These are phyloP conservation scores for Zoanthus sociatus DNA, from an alignment of 92 coral and sea anemone genomes.

Conservation along the genomic window DNA sequence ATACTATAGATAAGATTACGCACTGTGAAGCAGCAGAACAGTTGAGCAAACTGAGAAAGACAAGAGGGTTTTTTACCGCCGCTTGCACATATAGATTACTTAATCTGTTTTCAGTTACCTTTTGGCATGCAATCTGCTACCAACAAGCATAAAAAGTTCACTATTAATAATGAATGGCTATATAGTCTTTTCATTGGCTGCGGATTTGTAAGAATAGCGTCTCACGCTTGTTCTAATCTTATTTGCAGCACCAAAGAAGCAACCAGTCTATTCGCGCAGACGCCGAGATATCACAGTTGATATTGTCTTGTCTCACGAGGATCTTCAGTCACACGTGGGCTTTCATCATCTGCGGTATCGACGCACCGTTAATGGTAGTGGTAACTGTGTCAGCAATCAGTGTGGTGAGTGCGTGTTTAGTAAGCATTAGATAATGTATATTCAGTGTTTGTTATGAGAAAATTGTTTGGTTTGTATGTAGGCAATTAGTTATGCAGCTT, in stretches of 20 bases:
- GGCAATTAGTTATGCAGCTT: too few species aligned
- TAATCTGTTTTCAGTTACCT: too few species aligned
- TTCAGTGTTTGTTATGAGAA: too few species aligned
- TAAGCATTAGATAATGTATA: neutral
- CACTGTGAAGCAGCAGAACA: too few species aligned
- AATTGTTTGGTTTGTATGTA: too few species aligned
- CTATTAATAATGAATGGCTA: too few species aligned
- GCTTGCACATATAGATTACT: too few species aligned
- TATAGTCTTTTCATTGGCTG: neutral
- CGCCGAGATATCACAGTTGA: constrained; percentile 32
- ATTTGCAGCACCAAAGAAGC: neutral
- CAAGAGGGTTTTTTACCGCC: too few species aligned
- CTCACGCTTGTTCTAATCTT: neutral
- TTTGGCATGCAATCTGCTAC: too few species aligned
- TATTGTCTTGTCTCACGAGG: constrained; percentile 38
- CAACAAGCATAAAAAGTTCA: too few species aligned
- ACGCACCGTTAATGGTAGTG: neutral
- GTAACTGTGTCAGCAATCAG: neutral
- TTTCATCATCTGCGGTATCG: constrained; percentile 35
- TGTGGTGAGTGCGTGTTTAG: constrained; percentile 16
- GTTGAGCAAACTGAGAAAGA: too few species aligned
- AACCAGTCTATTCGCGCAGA: constrained; percentile 15
- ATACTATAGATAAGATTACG: too few species aligned
- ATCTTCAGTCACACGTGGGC: constrained; percentile 36
- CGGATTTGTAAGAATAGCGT: neutral